These are phyloP conservation scores for Tetragonisca angustula DNA, from an alignment of 2,888 invertebrate species.

Conservation along the genomic window DNA sequence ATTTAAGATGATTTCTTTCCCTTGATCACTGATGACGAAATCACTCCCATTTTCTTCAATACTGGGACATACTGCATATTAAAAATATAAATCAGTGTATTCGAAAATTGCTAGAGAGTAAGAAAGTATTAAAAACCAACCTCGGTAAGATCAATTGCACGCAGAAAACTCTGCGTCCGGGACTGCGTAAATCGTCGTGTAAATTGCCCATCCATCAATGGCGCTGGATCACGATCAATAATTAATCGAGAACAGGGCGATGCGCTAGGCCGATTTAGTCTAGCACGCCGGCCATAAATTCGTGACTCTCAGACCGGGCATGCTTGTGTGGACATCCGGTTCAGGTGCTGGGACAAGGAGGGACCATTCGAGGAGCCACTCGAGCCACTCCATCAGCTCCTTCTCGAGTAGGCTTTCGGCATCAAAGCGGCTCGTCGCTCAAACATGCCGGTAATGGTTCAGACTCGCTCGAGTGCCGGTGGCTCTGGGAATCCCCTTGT, in stretches of 20 bases:
- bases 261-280: conserved; percentile 56
- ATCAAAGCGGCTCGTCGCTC: conserved; percentile 79
- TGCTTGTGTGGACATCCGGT: conserved; percentile 65
- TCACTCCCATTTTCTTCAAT: no score
- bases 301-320: conserved; percentile 52
- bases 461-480: conserved; percentile 72
- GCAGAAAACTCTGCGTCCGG: no score
- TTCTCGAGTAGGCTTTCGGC: conserved; percentile 78
- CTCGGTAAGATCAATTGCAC: no score
- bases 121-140: no score
- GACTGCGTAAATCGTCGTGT: not conserved
- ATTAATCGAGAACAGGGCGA: conserved; percentile 62
- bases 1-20: no score
- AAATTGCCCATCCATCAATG: conserved; percentile 5
- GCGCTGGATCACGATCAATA: conserved; percentile 49
- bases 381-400: conserved; percentile 78
- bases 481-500: conserved; percentile 72
- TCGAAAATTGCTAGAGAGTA: no score
- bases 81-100: no score
- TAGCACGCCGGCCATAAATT: conserved; percentile 57
- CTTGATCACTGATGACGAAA: no score
- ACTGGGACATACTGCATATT: no score
- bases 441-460: conserved; percentile 79
- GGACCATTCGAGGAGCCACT: conserved; percentile 70
- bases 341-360: conserved; percentile 64